Percentiles rank a stretch among this genome's conserved stretches.
These are phyloP conservation scores for Euglossa dilemma DNA, from an alignment of 1,140 invertebrate genomes.

Conservation along the genomic window DNA sequence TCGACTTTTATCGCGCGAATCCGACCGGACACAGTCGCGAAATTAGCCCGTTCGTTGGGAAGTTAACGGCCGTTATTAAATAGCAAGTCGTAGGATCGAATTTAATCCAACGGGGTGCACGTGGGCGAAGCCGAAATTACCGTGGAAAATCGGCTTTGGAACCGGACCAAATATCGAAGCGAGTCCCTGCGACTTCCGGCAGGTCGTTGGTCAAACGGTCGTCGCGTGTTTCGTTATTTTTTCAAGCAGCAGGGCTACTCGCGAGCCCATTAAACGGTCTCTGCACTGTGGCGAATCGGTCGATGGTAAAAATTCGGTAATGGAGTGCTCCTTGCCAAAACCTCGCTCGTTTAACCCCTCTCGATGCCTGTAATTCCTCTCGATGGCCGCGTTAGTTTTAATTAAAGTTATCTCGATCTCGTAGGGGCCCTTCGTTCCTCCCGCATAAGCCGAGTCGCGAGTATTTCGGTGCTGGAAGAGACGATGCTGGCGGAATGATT, in stretches of 20 bases:
- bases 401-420: not conserved
- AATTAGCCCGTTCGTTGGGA: not conserved
- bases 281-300: not conserved
- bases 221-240: not conserved
- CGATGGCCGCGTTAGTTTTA: not conserved
- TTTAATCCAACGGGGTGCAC: not conserved
- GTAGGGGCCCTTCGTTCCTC: not conserved
- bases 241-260: not conserved
- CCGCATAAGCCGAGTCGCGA: too few species aligned
- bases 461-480: too few species aligned
- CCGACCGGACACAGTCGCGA: not conserved
- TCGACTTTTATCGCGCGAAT: not conserved
- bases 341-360: not conserved
- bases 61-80: not conserved
- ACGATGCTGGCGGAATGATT: too few species aligned
- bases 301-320: not conserved
- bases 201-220: not conserved
- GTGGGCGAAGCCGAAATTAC: not conserved
- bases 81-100: not conserved
- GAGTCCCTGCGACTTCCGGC: not conserved
- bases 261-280: not conserved
- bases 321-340: not conserved
- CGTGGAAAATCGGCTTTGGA: not conserved
- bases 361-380: not conserved
- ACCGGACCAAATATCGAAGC: not conserved